A percentile compares a stretch with the other conserved stretches of the same genome.
phyloP scores from a whole-genome alignment of 92 coral and sea anemone genomes.

The Pocillopora meandrina region DNA sequence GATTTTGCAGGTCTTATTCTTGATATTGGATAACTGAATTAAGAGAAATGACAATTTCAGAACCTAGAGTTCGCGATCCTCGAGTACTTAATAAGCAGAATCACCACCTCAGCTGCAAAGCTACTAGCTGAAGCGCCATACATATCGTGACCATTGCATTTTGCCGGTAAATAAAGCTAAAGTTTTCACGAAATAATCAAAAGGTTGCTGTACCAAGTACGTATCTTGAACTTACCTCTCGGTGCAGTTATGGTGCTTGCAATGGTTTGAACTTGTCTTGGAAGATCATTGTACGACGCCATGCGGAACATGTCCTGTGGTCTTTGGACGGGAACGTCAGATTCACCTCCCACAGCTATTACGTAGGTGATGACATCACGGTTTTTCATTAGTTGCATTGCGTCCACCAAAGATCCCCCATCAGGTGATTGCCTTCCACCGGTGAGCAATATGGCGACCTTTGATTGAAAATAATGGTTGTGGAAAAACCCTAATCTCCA shows the following conservation, averaged over 20 bases:
- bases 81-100: too few species aligned
- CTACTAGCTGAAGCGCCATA: too few species aligned
- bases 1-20: too few species aligned
- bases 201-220: neutral
- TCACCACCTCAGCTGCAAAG: too few species aligned
- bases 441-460: slow-evolving; percentile 55
- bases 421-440: slow-evolving; percentile 56
- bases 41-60: too few species aligned
- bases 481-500: too few species aligned
- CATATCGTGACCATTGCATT: too few species aligned
- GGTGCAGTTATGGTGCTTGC: slow-evolving; percentile 17
- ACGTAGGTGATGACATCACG: slow-evolving; percentile 64
- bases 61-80: too few species aligned
- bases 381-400: slow-evolving; percentile 48
- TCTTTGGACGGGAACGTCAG: slow-evolving; percentile 39
- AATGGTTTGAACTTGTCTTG: slow-evolving; percentile 10
- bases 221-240: slow-evolving; percentile 4
- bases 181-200: neutral
- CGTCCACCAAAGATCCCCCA: slow-evolving; percentile 55
- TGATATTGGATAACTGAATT: too few species aligned
- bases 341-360: slow-evolving; percentile 39
- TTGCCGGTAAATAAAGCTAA: too few species aligned
- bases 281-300: slow-evolving; percentile 28
- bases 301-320: slow-evolving; percentile 17
- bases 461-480: neutral